phyloP scores from a whole-genome alignment of 2,113 vertebrate species.

The Phocoena phocoena region DNA sequence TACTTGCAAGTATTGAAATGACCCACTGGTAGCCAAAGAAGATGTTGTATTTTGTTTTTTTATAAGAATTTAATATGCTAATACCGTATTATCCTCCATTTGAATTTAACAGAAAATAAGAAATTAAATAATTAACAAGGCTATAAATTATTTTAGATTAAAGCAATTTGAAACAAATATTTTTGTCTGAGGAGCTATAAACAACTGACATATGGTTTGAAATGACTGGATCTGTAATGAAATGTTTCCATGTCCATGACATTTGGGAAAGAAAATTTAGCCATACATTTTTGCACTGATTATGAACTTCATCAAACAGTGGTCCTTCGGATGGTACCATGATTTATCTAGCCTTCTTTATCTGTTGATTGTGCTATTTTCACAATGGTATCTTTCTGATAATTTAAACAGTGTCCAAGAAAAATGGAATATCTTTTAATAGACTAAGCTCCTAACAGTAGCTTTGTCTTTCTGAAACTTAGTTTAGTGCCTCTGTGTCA shows the following conservation, averaged over 20 bases:
- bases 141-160: conserved; percentile 16
- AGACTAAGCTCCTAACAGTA: background rate
- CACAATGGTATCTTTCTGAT: background rate
- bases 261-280: background rate
- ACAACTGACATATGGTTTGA: background rate
- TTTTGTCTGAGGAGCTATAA: conserved; percentile 6
- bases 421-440: background rate
- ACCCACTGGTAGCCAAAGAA: background rate
- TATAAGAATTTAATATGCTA: conserved; percentile 31
- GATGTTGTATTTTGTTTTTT: background rate
- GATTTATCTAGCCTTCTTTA: background rate
- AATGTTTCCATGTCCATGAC: background rate
- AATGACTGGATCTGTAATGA: background rate
- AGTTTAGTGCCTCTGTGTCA: background rate
- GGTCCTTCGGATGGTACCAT: background rate
- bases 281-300: background rate
- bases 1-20: background rate
- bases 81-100: conserved; percentile 15
- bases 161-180: background rate
- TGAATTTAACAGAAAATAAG: conserved; percentile 47
- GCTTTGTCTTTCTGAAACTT: background rate
- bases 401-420: background rate
- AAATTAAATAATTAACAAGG: background rate
- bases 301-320: background rate
- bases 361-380: background rate